Evolutionary conservation across 2,888 invertebrate species (phyloP).

Genomic region (Allacma fusca): DNA sequence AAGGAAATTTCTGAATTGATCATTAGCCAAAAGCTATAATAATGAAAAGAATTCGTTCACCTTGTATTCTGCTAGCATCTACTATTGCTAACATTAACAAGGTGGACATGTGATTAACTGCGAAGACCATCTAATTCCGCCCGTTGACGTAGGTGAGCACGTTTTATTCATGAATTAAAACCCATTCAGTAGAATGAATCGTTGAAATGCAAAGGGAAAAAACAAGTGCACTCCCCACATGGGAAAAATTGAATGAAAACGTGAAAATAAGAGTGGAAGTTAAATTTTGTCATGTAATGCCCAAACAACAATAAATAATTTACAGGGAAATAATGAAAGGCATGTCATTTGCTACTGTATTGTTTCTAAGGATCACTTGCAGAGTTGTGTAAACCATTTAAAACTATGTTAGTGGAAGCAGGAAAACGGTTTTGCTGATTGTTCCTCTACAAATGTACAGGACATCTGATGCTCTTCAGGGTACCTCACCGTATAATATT

Average conservation of each 20-base stretch:
- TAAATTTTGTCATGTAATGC: conserved; percentile 29
- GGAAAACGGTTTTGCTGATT: conserved; percentile 25
- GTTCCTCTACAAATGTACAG: not conserved
- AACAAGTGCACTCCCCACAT: not conserved
- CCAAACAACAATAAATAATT: conserved; percentile 22
- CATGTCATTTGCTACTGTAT: conserved; percentile 43
- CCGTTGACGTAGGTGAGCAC: not conserved
- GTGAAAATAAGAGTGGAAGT: conserved; percentile 25
- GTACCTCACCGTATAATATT: not conserved
- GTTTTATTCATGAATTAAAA: conserved; percentile 14
- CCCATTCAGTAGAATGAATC: not conserved
- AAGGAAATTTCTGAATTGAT: too few relatives aligned
- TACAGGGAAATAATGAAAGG: conserved; percentile 37
- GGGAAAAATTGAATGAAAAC: conserved; percentile 26
- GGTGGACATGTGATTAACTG: not conserved
- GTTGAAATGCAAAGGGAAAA: conserved; percentile 1
- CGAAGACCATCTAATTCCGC: not conserved
- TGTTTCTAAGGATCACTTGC: conserved; percentile 34
- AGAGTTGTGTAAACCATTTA: conserved; percentile 29
- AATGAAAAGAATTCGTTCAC: too few relatives aligned
- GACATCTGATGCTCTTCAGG: not conserved
- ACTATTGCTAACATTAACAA: too few relatives aligned
- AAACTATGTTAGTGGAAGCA: conserved; percentile 35
- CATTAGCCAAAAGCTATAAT: too few relatives aligned
- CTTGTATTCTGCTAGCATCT: too few relatives aligned